phyloP scores from a whole-genome alignment of 2,797 vertebrate species.

The Thunnus albacares region DNA sequence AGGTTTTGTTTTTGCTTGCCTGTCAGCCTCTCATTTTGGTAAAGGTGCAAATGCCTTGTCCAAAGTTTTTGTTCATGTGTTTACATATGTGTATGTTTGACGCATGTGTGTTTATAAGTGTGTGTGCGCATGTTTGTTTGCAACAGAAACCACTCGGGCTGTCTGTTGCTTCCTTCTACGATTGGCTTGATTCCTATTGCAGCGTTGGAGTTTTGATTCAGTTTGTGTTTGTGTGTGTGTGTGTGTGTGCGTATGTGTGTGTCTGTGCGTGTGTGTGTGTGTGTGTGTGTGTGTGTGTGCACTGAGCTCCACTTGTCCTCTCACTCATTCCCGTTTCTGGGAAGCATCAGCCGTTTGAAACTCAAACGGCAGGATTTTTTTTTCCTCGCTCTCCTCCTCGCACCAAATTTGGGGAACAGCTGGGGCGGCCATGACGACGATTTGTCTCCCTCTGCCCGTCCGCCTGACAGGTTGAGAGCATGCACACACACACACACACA shows the following conservation, averaged over 20 bases:
- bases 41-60: conserved; percentile 50
- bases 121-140: conserved; percentile 45
- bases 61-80: conserved; percentile 48
- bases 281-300: conserved; percentile 31
- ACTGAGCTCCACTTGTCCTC: conserved; percentile 71
- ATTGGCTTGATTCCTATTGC: conserved; percentile 59
- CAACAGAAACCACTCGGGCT: conserved; percentile 45
- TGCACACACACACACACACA: conserved; percentile 52
- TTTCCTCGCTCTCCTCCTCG: conserved; percentile 78
- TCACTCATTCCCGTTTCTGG: conserved; percentile 81
- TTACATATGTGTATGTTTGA: conserved; percentile 41
- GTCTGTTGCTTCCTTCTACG: conserved; percentile 60
- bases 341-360: conserved; percentile 84
- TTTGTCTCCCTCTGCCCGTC: conserved; percentile 85
- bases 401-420: conserved; percentile 90
- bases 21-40: conserved; percentile 25
- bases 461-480: conserved; percentile 83
- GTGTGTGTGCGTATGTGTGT: conserved; percentile 28
- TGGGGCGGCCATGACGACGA: conserved; percentile 87
- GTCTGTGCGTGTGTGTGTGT: conserved; percentile 20
- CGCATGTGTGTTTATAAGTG: conserved; percentile 49
- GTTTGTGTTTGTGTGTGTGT: conserved; percentile 36
- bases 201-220: conserved; percentile 54
- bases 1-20: conserved; percentile 42
- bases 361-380: conserved; percentile 76